Conservation (phyloP, 2,888 invertebrate genomes). For the Acrobeloides nanus region DNA sequence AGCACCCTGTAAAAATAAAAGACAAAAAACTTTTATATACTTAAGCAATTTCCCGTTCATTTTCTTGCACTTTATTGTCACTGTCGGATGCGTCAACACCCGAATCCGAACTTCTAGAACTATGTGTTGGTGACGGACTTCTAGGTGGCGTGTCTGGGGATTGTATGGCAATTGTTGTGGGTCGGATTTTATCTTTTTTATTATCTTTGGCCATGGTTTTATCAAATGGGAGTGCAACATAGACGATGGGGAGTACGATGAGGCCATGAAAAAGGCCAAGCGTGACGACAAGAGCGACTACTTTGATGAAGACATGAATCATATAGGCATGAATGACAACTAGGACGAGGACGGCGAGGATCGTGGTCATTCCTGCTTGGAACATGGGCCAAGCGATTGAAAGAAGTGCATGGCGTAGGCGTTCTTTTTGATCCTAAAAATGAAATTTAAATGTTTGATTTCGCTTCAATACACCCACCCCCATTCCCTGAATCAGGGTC, state of each 20-base stretch:
- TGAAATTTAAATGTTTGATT: constrained; percentile 5
- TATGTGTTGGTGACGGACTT: not conserved
- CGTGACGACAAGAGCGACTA: constrained; percentile 37
- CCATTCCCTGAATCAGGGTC: too few species aligned
- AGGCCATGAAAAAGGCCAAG: constrained; percentile 47
- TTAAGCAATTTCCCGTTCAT: too few species aligned
- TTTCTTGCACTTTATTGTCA: too few species aligned
- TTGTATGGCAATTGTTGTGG: constrained; percentile 16
- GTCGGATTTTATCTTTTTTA: constrained; percentile 4
- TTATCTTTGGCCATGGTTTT: constrained; percentile 17
- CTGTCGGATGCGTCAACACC: too few species aligned
- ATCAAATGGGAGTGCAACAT: constrained; percentile 39
- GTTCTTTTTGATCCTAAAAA: constrained; percentile 28
- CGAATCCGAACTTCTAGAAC: too few species aligned
- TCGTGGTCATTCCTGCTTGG: constrained; percentile 49
- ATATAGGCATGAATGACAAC: constrained; percentile 49
- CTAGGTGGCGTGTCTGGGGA: not conserved
- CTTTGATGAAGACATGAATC: constrained; percentile 51
- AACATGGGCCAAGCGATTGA: constrained; percentile 53
- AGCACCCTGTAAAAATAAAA: too few species aligned
- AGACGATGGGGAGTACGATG: constrained; percentile 47
- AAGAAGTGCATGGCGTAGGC: constrained; percentile 46
- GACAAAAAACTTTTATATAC: too few species aligned
- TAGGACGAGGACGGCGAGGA: constrained; percentile 36
- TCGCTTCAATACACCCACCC: too few species aligned